Evolutionary conservation across 2,113 vertebrate genomes (phyloP).

Genomic region (Anoura caudifer): DNA sequence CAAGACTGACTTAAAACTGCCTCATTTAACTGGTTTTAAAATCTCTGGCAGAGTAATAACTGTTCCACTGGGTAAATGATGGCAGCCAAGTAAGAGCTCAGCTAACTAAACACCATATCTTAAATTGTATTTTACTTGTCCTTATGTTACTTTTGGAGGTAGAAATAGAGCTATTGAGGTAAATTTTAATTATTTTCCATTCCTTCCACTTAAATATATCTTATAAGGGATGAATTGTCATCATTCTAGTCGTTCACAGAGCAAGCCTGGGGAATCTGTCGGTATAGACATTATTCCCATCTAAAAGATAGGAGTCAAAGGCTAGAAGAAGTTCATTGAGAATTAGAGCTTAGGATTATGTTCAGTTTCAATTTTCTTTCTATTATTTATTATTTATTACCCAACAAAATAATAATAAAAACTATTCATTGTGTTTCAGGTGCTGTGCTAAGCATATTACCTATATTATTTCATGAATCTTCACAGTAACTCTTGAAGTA

Average conservation of each 20-base stretch:
- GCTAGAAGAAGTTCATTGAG: neutral
- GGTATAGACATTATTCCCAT: neutral
- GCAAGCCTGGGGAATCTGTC: neutral
- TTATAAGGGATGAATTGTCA: neutral
- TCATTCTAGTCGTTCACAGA: neutral
- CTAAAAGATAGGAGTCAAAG: neutral
- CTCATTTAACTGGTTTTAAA: neutral
- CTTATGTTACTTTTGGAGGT: neutral
- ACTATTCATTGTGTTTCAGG: neutral
- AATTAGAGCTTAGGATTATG: neutral
- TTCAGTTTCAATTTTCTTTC: neutral
- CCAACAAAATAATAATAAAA: neutral
- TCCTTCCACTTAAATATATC: neutral
- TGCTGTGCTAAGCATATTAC: neutral
- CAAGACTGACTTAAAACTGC: conserved; percentile 25
- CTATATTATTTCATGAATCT: neutral
- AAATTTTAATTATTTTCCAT: conserved; percentile 20
- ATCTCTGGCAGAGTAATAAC: neutral
- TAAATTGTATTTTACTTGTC: neutral
- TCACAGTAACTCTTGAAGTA: neutral
- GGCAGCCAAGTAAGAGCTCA: neutral
- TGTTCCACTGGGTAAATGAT: neutral
- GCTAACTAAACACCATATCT: neutral
- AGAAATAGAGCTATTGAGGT: neutral
- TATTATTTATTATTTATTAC: neutral